These are phyloP conservation scores for Neodiprion pinetum DNA, from an alignment of 1,140 invertebrate genomes.

Conservation along the genomic window DNA sequence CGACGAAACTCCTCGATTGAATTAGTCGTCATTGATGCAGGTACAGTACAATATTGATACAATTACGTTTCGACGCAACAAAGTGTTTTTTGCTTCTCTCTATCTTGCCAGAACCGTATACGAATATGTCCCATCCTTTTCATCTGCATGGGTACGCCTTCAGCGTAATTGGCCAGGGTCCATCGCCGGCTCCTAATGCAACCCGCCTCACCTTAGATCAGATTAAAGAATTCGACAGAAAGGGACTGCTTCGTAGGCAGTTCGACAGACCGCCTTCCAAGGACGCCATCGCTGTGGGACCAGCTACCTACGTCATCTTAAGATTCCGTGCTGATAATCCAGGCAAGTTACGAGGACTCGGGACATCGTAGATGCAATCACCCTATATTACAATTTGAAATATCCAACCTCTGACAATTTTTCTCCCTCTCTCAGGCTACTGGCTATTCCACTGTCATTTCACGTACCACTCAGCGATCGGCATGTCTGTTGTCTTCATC, in stretches of 20 bases:
- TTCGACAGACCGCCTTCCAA: slow-evolving; percentile 79
- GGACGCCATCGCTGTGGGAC: slow-evolving; percentile 76
- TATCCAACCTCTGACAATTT: neutral
- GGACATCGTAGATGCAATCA: neutral
- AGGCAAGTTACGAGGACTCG: slow-evolving; percentile 53
- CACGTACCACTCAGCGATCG: slow-evolving; percentile 59
- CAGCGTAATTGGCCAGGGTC: slow-evolving; percentile 80
- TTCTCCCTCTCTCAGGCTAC: slow-evolving; percentile 43
- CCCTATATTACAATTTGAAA: neutral
- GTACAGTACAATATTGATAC: slow-evolving; percentile 54
- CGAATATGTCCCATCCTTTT: slow-evolving; percentile 81
- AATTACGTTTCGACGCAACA: neutral
- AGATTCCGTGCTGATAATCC: slow-evolving; percentile 69
- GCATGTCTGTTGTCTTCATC: slow-evolving; percentile 62
- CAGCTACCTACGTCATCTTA: slow-evolving; percentile 68
- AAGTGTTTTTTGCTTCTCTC: slow-evolving; percentile 39
- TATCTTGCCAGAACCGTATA: slow-evolving; percentile 61
- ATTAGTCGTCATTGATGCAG: slow-evolving; percentile 83
- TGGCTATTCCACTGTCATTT: slow-evolving; percentile 67
- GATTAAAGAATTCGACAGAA: slow-evolving; percentile 74
- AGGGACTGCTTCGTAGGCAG: slow-evolving; percentile 75
- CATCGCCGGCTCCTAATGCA: slow-evolving; percentile 74
- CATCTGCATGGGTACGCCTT: slow-evolving; percentile 82
- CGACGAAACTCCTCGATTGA: slow-evolving; percentile 71
- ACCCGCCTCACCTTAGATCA: slow-evolving; percentile 41